Conservation (phyloP, 2,797 vertebrate species). For the Crossoptilon crossoptilon region DNA sequence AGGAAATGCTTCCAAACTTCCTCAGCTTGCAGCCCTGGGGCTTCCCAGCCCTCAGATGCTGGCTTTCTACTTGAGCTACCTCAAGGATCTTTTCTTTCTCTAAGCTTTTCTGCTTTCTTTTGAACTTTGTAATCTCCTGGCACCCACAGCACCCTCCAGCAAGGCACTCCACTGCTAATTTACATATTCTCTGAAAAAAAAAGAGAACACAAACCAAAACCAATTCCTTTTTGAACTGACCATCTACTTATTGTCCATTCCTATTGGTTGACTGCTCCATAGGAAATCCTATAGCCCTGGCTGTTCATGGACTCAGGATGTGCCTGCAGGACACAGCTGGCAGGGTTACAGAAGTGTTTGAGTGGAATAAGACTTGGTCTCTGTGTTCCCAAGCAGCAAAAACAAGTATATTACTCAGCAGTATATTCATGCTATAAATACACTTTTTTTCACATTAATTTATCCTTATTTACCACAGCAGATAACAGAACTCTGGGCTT, state of each 20-base stretch:
- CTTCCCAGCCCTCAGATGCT: neutral
- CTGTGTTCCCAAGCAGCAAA: conserved; percentile 35
- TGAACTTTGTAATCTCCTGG: neutral
- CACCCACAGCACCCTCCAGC: neutral
- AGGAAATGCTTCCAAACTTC: neutral
- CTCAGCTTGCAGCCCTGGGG: neutral
- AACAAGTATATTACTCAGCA: conserved; percentile 35
- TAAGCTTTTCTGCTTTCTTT: neutral
- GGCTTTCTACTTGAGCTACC: neutral
- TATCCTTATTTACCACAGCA: conserved; percentile 65
- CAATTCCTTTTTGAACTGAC: neutral
- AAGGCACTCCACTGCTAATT: neutral
- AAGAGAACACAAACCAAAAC: neutral
- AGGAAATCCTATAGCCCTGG: neutral
- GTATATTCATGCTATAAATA: conserved; percentile 50
- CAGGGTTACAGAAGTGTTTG: neutral
- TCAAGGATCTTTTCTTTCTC: neutral
- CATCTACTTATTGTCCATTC: neutral
- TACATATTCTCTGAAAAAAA: neutral
- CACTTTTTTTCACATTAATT: conserved; percentile 39
- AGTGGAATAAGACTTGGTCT: neutral
- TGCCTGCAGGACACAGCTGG: neutral
- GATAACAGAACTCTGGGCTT: conserved; percentile 59
- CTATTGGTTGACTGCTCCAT: neutral
- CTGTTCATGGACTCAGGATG: neutral